Evolutionary conservation across 30 jellyfish, hydroid and myxozoan genomes (phyloP).

Genomic region (Hydra vulgaris): DNA sequence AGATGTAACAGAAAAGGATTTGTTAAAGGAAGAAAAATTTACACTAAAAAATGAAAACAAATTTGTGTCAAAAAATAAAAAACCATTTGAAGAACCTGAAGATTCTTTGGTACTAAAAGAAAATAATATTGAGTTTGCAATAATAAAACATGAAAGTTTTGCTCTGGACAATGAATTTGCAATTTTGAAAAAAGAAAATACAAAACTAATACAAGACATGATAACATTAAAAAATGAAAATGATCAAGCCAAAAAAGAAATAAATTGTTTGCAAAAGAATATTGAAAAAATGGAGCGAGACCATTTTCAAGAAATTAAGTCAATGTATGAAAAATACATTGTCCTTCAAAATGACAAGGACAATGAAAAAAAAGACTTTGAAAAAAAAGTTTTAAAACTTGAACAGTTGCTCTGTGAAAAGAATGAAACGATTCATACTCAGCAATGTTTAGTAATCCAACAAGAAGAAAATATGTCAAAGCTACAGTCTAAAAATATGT

Average conservation of each 20-base stretch:
- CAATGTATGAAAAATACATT: constrained; percentile 17
- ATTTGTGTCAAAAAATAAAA: no score
- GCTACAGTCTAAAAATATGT: neutral
- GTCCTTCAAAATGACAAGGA: constrained; percentile 16
- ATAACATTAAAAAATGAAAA: neutral
- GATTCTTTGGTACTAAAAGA: no score
- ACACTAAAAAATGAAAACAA: neutral
- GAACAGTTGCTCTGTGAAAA: neutral
- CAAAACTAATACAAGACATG: neutral
- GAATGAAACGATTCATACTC: neutral
- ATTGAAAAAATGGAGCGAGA: constrained; percentile 10
- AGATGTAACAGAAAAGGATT: neutral
- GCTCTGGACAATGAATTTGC: no score
- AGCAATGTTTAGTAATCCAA: neutral
- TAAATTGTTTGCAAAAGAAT: neutral
- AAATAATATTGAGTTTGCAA: neutral
- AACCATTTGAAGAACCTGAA: no score
- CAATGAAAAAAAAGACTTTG: constrained; percentile 8
- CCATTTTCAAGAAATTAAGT: constrained; percentile 14
- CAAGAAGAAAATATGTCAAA: neutral
- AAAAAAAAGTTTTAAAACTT: neutral
- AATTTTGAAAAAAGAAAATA: neutral
- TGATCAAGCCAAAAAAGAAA: neutral
- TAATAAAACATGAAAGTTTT: no score
- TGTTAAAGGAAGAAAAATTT: neutral